Percentiles rank a stretch among this genome's conserved stretches.
These are phyloP conservation scores for Pimephales promelas DNA, from an alignment of 2,113 vertebrate species.

Conservation along the genomic window DNA sequence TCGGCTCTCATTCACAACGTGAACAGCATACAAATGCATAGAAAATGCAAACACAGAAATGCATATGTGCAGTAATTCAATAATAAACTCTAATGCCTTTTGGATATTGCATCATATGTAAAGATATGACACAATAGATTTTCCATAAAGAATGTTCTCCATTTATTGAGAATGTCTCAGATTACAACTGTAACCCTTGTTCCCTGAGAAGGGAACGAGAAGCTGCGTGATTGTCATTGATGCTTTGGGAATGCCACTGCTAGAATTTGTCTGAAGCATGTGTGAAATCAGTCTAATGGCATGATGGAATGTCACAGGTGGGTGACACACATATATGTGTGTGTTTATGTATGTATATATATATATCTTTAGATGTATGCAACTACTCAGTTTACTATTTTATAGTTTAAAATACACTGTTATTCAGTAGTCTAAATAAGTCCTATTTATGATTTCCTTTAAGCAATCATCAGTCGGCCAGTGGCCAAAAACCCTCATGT, in stretches of 20 bases:
- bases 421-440: background rate
- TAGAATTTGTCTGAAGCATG: too few relatives aligned
- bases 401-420: background rate
- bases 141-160: conserved; percentile 19
- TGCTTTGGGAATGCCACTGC: too few relatives aligned
- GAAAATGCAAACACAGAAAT: background rate
- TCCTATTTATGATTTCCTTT: conserved; percentile 1
- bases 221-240: too few relatives aligned
- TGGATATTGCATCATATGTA: background rate
- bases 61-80: background rate
- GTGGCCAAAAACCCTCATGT: conserved; percentile 42
- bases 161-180: conserved; percentile 9
- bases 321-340: too few relatives aligned
- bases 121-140: background rate
- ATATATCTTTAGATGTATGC: too few relatives aligned
- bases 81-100: background rate
- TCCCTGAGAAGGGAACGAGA: too few relatives aligned
- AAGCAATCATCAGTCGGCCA: background rate
- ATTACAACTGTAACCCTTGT: too few relatives aligned
- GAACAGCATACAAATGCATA: too few relatives aligned
- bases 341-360: too few relatives aligned
- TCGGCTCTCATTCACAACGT: too few relatives aligned
- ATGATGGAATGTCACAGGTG: too few relatives aligned
- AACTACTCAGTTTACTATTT: background rate
- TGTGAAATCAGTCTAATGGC: too few relatives aligned